Evolutionary conservation across 2,888 invertebrate species (phyloP).

Genomic region (Brachyptera risi): DNA sequence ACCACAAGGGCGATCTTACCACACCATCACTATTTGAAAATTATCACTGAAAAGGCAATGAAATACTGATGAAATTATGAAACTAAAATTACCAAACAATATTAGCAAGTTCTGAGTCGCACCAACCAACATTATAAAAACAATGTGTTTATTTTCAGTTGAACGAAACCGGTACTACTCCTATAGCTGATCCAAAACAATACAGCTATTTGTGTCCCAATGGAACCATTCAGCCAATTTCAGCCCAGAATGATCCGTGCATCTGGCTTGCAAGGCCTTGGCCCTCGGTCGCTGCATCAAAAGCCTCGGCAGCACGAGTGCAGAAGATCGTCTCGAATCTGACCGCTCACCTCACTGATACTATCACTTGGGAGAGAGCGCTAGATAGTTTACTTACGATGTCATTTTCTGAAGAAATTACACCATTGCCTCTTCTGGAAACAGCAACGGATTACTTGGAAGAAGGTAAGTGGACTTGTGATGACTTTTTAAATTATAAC

Average conservation of each 20-base stretch:
- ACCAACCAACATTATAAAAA: no score
- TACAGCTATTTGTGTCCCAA: constrained; percentile 75
- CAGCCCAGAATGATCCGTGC: constrained; percentile 60
- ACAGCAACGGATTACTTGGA: constrained; percentile 64
- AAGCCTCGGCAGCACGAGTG: constrained; percentile 50
- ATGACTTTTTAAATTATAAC: no score
- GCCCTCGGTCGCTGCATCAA: constrained; percentile 64
- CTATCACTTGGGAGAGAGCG: constrained; percentile 57
- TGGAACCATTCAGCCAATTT: constrained; percentile 59
- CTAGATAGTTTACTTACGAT: constrained; percentile 55
- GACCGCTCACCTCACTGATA: no score
- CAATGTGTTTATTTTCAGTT: not conserved
- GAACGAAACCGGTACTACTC: not conserved
- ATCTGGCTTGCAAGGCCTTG: constrained; percentile 76
- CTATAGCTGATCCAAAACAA: constrained; percentile 38
- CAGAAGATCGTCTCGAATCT: constrained; percentile 49
- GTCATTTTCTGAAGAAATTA: constrained; percentile 43
- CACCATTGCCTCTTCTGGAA: constrained; percentile 44
- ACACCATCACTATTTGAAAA: no score
- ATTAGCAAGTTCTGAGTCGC: no score
- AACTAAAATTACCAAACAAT: no score
- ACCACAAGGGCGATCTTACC: no score
- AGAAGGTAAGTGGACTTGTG: constrained; percentile 41
- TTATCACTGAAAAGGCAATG: no score
- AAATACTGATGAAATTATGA: no score